phyloP scores from a whole-genome alignment of 2,888 invertebrate species.

The Drosophila prostipennis region DNA sequence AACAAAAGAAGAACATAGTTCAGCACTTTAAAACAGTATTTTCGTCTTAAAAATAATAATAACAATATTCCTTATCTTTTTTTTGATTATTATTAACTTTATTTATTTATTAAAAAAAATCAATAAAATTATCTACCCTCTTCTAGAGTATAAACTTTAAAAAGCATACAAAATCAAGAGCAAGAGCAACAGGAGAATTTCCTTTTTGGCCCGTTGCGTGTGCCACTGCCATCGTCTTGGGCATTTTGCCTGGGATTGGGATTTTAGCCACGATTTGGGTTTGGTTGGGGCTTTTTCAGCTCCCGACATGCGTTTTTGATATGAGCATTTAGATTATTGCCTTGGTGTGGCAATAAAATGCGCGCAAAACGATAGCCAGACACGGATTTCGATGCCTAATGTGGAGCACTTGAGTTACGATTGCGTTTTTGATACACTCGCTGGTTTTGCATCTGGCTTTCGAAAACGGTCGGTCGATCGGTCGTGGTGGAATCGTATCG shows the following conservation, averaged over 20 bases:
- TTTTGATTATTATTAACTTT: too few species aligned
- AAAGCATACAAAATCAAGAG: constrained; percentile 18
- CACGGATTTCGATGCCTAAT: constrained; percentile 42
- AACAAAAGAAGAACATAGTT: too few species aligned
- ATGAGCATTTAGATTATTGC: constrained; percentile 72
- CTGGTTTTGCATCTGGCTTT: constrained; percentile 28
- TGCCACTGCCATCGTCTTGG: constrained; percentile 55
- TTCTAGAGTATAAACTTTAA: background rate
- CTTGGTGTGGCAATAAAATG: constrained; percentile 50
- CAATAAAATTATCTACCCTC: background rate
- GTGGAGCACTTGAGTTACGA: constrained; percentile 41
- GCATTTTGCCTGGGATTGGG: too few species aligned
- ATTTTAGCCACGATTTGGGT: too few species aligned
- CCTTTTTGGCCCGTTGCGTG: constrained; percentile 52
- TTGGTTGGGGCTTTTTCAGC: constrained; percentile 16
- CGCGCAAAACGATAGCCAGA: constrained; percentile 38
- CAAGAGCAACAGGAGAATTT: constrained; percentile 26
- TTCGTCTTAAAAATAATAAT: too few species aligned
- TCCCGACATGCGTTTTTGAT: constrained; percentile 72
- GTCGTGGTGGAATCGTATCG: constrained; percentile 31
- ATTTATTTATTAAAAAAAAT: too few species aligned
- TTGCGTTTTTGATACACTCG: constrained; percentile 30
- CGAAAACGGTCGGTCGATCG: constrained; percentile 2
- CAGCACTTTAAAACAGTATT: too few species aligned
- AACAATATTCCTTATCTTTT: too few species aligned